Percentiles rank a stretch among this genome's conserved stretches.
Evolutionary conservation across 2,888 invertebrate species (phyloP).

Genomic region (Brassicogethes aeneus): DNA sequence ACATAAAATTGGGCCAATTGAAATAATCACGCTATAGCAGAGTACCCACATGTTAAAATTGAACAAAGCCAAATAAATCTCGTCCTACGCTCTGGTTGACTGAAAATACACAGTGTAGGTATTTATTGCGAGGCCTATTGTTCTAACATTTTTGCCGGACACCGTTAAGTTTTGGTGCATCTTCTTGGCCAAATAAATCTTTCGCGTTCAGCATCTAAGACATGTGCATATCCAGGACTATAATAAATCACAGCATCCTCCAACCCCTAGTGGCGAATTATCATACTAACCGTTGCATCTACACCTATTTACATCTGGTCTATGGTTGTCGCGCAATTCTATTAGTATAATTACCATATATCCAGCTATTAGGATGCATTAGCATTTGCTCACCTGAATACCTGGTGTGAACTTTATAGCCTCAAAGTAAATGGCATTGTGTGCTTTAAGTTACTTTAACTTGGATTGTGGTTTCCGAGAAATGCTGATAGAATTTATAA

Average conservation of each 20-base stretch:
- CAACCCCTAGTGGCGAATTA: conserved; percentile 29
- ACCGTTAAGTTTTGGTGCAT: conserved; percentile 24
- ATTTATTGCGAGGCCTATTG: conserved; percentile 24
- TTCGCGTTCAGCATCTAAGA: conserved; percentile 18
- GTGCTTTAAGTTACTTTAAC: too few species aligned
- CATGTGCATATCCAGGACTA: conserved; percentile 21
- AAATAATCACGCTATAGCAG: too few species aligned
- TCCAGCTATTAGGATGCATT: conserved; percentile 22
- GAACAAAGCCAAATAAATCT: conserved; percentile 21
- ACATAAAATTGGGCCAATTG: too few species aligned
- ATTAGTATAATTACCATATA: conserved; percentile 28
- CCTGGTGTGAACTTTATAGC: background rate
- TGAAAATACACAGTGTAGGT: conserved; percentile 15
- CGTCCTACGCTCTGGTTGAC: conserved; percentile 15
- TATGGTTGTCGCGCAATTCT: conserved; percentile 27
- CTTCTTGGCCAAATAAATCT: conserved; percentile 23
- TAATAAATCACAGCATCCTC: conserved; percentile 28
- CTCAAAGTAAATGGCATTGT: too few species aligned
- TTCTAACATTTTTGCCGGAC: conserved; percentile 21
- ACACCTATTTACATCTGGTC: conserved; percentile 31
- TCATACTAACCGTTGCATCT: conserved; percentile 32
- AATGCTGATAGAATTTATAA: too few species aligned
- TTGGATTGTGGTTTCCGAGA: too few species aligned
- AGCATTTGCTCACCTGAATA: conserved; percentile 11
- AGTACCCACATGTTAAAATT: too few species aligned